Evolutionary conservation across 2,888 invertebrate genomes (phyloP).

Genomic region (Leucoma salicis): DNA sequence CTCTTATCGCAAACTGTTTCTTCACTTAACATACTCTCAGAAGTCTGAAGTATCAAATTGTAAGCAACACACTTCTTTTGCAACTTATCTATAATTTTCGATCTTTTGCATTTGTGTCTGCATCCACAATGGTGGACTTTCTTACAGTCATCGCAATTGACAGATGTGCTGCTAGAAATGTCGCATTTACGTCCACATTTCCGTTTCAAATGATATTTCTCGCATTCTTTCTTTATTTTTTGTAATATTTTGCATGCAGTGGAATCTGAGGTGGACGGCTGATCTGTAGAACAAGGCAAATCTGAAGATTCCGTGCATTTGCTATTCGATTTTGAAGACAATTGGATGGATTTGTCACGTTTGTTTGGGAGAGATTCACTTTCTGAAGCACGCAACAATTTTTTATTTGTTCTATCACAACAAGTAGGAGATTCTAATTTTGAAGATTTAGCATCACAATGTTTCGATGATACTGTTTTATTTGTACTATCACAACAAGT

Average conservation of each 20-base stretch:
- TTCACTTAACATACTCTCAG: slow-evolving; percentile 66
- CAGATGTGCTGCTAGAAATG: slow-evolving; percentile 62
- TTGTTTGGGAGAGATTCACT: slow-evolving; percentile 23
- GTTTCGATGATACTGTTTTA: neutral
- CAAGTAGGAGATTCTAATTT: neutral
- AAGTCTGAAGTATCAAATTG: slow-evolving; percentile 72
- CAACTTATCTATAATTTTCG: slow-evolving; percentile 50
- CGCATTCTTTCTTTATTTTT: slow-evolving; percentile 70
- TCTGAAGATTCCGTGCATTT: slow-evolving; percentile 54
- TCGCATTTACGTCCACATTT: slow-evolving; percentile 53
- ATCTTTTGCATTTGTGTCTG: slow-evolving; percentile 57
- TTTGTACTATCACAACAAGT: slow-evolving; percentile 2
- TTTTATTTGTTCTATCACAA: slow-evolving; percentile 5
- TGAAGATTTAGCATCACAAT: neutral
- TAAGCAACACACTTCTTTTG: slow-evolving; percentile 69
- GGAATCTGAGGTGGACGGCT: slow-evolving; percentile 64
- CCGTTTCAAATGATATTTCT: slow-evolving; percentile 65
- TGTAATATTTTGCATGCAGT: slow-evolving; percentile 63
- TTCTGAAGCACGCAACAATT: slow-evolving; percentile 5
- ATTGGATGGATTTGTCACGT: slow-evolving; percentile 55
- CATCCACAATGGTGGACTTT: slow-evolving; percentile 58
- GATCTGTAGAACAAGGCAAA: slow-evolving; percentile 52
- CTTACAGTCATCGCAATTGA: slow-evolving; percentile 62
- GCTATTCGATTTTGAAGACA: slow-evolving; percentile 39
- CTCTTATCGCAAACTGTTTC: slow-evolving; percentile 42